Evolutionary conservation across 2,113 vertebrate genomes (phyloP).

Genomic region (Syngnathoides biaculeatus): DNA sequence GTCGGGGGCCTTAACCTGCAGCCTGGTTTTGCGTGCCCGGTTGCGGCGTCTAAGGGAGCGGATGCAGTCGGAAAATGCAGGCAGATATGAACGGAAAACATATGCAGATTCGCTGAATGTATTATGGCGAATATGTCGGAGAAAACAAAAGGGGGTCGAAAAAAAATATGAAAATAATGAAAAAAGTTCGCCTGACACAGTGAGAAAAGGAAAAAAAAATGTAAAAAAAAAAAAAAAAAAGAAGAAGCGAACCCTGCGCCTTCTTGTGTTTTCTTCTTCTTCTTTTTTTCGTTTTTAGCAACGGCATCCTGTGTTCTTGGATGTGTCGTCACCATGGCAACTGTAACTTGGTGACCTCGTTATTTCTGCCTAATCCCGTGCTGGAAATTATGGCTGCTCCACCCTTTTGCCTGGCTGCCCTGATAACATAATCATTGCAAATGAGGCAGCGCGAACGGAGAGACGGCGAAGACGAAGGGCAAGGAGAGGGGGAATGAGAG

Average conservation of each 20-base stretch:
- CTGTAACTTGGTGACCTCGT: conserved; percentile 99
- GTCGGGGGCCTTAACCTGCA: no score
- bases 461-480: conserved; percentile 21
- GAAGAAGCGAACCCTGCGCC: conserved; percentile 59
- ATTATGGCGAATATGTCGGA: conserved; percentile 62
- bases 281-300: conserved; percentile 67
- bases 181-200: conserved; percentile 7
- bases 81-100: conserved; percentile 59
- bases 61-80: neutral
- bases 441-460: conserved; percentile 82
- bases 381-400: conserved; percentile 99
- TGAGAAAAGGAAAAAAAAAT: neutral
- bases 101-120: conserved; percentile 64
- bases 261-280: conserved; percentile 20
- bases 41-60: no score
- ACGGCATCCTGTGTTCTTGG: conserved; percentile 98
- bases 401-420: conserved; percentile 99
- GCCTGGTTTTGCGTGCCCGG: no score
- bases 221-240: conserved; percentile 2
- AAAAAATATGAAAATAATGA: no score
- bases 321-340: conserved; percentile 99
- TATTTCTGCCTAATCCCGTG: conserved; percentile 99
- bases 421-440: conserved; percentile 99
- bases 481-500: neutral
- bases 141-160: conserved; percentile 69